These are phyloP conservation scores for Orthonyx spaldingii DNA, from an alignment of 2,113 vertebrate genomes.

Conservation along the genomic window DNA sequence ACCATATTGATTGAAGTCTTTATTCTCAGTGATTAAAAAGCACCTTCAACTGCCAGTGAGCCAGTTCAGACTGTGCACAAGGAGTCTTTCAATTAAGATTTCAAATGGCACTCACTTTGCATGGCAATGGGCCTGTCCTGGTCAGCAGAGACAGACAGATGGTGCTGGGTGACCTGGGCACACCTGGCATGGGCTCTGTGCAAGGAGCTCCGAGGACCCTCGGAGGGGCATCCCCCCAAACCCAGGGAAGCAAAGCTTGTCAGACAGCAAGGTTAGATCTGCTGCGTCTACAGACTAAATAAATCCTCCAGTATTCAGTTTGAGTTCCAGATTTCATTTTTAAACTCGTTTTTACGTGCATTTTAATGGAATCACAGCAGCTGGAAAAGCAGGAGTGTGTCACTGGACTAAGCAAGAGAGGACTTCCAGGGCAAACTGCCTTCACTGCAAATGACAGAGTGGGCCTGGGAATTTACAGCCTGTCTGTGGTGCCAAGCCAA, in stretches of 20 bases:
- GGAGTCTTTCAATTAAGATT: conserved; percentile 43
- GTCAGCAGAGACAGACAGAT: neutral
- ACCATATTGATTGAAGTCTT: conserved; percentile 50
- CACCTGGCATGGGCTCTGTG: neutral
- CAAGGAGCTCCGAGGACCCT: neutral
- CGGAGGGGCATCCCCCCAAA: neutral
- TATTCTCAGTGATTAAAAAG: conserved; percentile 55
- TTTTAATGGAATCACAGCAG: neutral
- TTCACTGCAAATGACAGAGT: neutral
- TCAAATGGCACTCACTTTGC: neutral
- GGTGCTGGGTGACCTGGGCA: neutral
- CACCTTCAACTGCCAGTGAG: neutral
- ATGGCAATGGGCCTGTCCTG: neutral
- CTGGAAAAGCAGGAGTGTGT: neutral
- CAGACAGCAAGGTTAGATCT: neutral
- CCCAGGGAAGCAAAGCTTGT: neutral
- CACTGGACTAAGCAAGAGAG: neutral
- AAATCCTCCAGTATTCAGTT: neutral
- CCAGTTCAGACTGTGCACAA: conserved; percentile 9
- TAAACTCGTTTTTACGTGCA: accelerated
- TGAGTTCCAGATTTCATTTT: neutral
- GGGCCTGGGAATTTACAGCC: neutral
- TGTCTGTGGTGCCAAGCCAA: neutral
- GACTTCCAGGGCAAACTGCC: neutral
- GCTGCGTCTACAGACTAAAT: accelerated